These are phyloP conservation scores for Stegophylla sp. DNA, from an alignment of 2,888 invertebrate species.

Conservation along the genomic window DNA sequence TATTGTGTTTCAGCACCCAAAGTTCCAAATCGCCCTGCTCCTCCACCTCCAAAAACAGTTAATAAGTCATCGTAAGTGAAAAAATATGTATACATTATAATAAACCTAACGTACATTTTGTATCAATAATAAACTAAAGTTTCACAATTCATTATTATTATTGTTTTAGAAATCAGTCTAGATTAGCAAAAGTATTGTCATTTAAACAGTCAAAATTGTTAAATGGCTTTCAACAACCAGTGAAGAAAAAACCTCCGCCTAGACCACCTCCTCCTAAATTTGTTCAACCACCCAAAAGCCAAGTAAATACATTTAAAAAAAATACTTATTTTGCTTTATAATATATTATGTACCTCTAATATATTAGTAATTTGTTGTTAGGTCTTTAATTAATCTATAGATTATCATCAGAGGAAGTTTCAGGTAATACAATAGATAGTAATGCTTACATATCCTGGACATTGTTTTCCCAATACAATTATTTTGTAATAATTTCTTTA, in stretches of 20 bases:
- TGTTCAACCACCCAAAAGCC: slow-evolving; percentile 62
- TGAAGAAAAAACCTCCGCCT: slow-evolving; percentile 76
- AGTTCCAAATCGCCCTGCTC: slow-evolving; percentile 61
- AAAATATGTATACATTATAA: not conserved
- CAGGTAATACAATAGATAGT: not conserved
- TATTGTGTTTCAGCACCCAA: slow-evolving; percentile 51
- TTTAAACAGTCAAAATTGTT: slow-evolving; percentile 36
- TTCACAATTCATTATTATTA: no score
- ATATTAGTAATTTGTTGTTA: slow-evolving; percentile 7
- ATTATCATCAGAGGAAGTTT: not conserved
- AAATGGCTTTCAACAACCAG: slow-evolving; percentile 34
- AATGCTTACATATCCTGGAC: not conserved
- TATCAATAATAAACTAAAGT: no score
- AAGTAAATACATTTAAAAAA: slow-evolving; percentile 62
- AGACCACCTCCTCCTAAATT: slow-evolving; percentile 75
- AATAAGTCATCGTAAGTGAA: slow-evolving; percentile 55
- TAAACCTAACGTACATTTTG: no score
- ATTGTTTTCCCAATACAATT: no score
- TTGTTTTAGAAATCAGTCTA: slow-evolving; percentile 37
- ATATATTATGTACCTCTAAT: not conserved
- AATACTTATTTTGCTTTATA: not conserved
- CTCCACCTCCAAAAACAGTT: slow-evolving; percentile 60
- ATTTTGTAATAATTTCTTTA: no score
- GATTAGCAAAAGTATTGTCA: slow-evolving; percentile 28
- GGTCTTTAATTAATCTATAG: slow-evolving; percentile 6